Base-by-base conservation (phyloP, 2,888 invertebrate genomes). In the Schizotus pectinicornis region DNA sequence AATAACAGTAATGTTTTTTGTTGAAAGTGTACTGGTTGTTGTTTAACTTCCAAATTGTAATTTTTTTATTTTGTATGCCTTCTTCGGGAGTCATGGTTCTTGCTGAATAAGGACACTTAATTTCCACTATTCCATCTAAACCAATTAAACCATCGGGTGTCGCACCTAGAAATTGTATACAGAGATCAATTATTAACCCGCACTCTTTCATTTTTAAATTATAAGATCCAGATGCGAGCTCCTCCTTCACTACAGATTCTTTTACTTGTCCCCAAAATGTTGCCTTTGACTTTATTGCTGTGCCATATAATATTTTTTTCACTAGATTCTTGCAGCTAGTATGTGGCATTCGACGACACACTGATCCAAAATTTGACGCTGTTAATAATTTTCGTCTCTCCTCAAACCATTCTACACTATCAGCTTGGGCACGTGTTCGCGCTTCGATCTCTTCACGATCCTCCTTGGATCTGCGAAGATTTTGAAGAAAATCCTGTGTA, bases 281-380 rank as follows among this genome's bases (percentile, higher is more conserved):
- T 22, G 22, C 22, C 22, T 22, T 22, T 22, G 22, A 22, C 5
- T 22, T 22, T 22, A 22, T 22, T 22, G 22, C 22, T 22, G 22
- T 22, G 22, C 22, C 5, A 22, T 22, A 31, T 9, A 14, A n/a
- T 45, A 45, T 31, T 13, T 9, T n/a, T 8, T 42, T 38, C 3
- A 39, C 38, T 3, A 48, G 6, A n/a, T 8, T 9, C 39, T 8
- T 7, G 8, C 48, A 11, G 8, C 36, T 58, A 53, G 34, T 53
- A 46, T 9, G 34, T 41, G 7, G 13, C 33, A 49, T 45, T 53
- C 52, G 51, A 39, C 55, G 57, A 11, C 54, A 39, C 14, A 64
- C 43, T 31, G 13, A 42, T 11, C 60, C 62, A 37, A 63, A 64
- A 35, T 62, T 63, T 3, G 68, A 68, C 12, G 63, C 65, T 8